Percentiles rank a stretch among this genome's conserved stretches.
phyloP scores from a whole-genome alignment of 2,113 vertebrate genomes.

The Diadophis punctatus region DNA sequence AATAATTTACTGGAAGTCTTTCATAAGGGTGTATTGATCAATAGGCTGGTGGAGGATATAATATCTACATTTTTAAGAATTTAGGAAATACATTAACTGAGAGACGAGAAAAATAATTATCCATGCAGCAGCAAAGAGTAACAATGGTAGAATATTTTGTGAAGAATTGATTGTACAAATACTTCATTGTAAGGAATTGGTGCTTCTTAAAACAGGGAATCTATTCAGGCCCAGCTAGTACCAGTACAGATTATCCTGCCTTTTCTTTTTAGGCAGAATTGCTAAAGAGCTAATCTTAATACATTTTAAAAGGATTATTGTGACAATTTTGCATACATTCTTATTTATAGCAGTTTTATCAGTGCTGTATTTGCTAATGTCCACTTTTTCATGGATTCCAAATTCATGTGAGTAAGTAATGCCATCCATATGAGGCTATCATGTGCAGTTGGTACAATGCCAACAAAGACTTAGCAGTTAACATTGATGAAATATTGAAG shows the following conservation, averaged over 20 bases:
- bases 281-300: not conserved
- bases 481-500: not conserved
- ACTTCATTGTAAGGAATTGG: not conserved
- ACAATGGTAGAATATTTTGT: not conserved
- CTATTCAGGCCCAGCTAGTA: not conserved
- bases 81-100: not conserved
- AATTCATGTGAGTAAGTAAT: conserved; percentile 11
- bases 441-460: conserved; percentile 1
- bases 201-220: not conserved
- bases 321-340: conserved; percentile 4
- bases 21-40: not conserved
- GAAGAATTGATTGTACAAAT: not conserved
- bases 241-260: not conserved
- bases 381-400: conserved; percentile 9
- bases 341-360: not conserved
- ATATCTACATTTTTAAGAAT: not conserved
- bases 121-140: not conserved
- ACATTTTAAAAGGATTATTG: not conserved
- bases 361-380: not conserved
- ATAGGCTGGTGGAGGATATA: not conserved
- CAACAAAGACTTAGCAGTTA: conserved; percentile 9
- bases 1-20: not conserved
- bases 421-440: conserved; percentile 5
- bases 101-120: not conserved
- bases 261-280: not conserved